These are phyloP conservation scores for Patella caerulea DNA, from an alignment of 2,888 invertebrate genomes.

Conservation along the genomic window DNA sequence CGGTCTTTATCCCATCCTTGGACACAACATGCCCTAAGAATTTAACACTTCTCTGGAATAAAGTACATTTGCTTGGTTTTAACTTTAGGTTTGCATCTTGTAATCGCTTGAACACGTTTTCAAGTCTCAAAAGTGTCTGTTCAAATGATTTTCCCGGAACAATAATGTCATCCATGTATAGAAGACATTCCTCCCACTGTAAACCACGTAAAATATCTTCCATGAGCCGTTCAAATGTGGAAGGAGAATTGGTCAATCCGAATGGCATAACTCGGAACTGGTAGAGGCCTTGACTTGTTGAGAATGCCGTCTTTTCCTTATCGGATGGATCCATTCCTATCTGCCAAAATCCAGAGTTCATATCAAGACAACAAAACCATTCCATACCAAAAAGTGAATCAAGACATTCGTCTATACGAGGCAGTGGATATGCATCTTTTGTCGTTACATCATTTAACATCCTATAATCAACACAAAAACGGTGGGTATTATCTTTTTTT, in stretches of 20 bases:
- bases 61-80: constrained; percentile 37
- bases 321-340: constrained; percentile 21
- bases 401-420: background rate
- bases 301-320: constrained; percentile 23
- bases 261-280: constrained; percentile 32
- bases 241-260: constrained; percentile 41
- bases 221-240: constrained; percentile 46
- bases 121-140: constrained; percentile 28
- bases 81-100: constrained; percentile 33
- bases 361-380: constrained; percentile 21
- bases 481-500: background rate
- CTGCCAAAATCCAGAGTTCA: constrained; percentile 22
- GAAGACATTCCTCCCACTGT: constrained; percentile 24
- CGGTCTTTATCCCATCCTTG: constrained; percentile 27
- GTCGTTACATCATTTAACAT: background rate
- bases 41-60: constrained; percentile 24
- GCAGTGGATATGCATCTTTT: background rate
- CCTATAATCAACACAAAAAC: background rate
- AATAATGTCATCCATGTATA: constrained; percentile 42
- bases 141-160: constrained; percentile 22
- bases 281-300: constrained; percentile 24
- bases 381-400: background rate
- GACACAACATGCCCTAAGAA: constrained; percentile 37
- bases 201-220: constrained; percentile 35
- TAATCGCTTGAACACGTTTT: constrained; percentile 32